phyloP scores from a whole-genome alignment of 2,888 invertebrate genomes.

The Agriotes lineatus region DNA sequence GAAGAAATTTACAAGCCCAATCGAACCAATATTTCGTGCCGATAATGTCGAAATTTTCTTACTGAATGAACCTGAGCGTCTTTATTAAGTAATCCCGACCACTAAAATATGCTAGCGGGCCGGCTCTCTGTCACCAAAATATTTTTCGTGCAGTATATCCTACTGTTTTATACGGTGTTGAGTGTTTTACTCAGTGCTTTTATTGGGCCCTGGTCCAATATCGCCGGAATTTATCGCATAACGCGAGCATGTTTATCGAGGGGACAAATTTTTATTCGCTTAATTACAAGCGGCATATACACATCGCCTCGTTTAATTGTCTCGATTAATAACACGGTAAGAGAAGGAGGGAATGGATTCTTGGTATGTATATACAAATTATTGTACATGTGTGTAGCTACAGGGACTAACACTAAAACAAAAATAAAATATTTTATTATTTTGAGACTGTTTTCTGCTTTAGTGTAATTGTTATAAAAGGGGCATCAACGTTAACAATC shows the following conservation, averaged over 20 bases:
- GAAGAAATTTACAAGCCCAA: neutral
- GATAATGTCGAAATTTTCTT: neutral
- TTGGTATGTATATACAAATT: no score
- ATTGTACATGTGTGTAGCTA: no score
- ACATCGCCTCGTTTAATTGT: conserved; percentile 4
- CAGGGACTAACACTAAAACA: no score
- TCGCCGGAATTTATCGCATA: conserved; percentile 20
- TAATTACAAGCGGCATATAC: conserved; percentile 5
- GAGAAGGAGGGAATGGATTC: neutral
- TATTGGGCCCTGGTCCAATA: conserved; percentile 15
- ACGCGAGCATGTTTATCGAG: conserved; percentile 13
- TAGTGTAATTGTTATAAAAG: no score
- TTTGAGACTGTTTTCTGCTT: no score
- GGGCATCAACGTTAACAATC: no score
- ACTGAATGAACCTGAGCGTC: conserved; percentile 2
- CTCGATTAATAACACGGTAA: conserved; percentile 13
- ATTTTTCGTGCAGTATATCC: conserved; percentile 34
- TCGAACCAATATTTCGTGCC: neutral
- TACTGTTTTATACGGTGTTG: conserved; percentile 32
- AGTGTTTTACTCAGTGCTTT: conserved; percentile 23
- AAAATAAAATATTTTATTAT: no score
- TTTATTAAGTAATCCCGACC: conserved; percentile 23
- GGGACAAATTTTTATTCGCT: conserved; percentile 16
- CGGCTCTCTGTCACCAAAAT: conserved; percentile 32
- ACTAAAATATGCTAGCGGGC: conserved; percentile 5